phyloP scores from a whole-genome alignment of 64 coral and sea anemone genomes.

The Catalaphyllia jardinei region DNA sequence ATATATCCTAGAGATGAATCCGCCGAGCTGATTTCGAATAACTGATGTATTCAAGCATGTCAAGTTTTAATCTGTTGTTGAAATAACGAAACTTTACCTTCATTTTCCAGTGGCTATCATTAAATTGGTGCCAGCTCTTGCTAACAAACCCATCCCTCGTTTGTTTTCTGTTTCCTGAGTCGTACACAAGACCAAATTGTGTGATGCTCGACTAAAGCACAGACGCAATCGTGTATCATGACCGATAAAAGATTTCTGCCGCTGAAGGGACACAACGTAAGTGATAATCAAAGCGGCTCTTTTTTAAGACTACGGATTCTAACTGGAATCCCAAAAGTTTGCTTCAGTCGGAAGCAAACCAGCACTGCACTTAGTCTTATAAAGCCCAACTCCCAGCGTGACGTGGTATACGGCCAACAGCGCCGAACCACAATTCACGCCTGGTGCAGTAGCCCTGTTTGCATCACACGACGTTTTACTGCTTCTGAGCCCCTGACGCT shows the following conservation, averaged over 20 bases:
- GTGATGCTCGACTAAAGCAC: background rate
- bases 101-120: background rate
- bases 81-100: slow-evolving; percentile 19
- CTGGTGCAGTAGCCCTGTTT: background rate
- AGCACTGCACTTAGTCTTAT: background rate
- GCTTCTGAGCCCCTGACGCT: background rate
- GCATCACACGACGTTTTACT: background rate
- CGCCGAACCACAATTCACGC: slow-evolving; percentile 26
- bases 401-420: slow-evolving; percentile 12
- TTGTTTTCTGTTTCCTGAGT: slow-evolving; percentile 3
- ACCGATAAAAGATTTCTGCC: background rate
- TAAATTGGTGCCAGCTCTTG: background rate
- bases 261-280: background rate
- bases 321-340: background rate
- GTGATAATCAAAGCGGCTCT: no score
- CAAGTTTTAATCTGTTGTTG: background rate
- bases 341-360: slow-evolving; percentile 12
- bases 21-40: background rate
- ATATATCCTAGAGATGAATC: no score
- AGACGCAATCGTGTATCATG: background rate
- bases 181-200: background rate
- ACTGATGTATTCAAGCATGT: slow-evolving; percentile 1
- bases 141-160: background rate
- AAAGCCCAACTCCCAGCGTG: slow-evolving; percentile 9
- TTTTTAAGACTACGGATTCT: background rate